Conservation (phyloP, 1,140 invertebrate species). For the Ceratoteleas bidentatus region DNA sequence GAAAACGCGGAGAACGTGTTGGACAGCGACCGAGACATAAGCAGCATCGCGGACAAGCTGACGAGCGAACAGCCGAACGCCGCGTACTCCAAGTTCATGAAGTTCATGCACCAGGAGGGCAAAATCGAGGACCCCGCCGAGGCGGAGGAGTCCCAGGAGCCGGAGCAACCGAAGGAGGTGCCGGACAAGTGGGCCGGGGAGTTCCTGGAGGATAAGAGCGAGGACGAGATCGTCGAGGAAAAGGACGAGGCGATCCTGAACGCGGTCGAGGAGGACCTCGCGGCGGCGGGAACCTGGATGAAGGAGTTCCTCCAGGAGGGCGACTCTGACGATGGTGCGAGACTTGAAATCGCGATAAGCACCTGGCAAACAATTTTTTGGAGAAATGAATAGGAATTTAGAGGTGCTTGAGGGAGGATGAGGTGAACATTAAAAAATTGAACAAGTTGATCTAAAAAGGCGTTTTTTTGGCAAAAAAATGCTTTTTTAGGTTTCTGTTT, state of each 20-base stretch:
- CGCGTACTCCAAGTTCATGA: slow-evolving; percentile 91
- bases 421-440: no score
- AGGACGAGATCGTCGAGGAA: slow-evolving; percentile 63
- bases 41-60: slow-evolving; percentile 78
- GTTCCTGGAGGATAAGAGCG: slow-evolving; percentile 69
- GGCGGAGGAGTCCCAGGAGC: not conserved
- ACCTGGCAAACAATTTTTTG: no score
- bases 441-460: no score
- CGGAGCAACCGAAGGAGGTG: slow-evolving; percentile 71
- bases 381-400: no score
- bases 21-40: slow-evolving; percentile 37
- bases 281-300: slow-evolving; percentile 72
- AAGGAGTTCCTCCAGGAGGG: slow-evolving; percentile 67
- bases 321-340: no score
- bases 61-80: slow-evolving; percentile 86
- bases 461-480: no score
- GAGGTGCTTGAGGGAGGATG: no score
- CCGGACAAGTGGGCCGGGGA: slow-evolving; percentile 80
- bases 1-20: slow-evolving; percentile 78
- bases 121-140: slow-evolving; percentile 81
- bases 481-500: no score
- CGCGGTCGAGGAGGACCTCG: slow-evolving; percentile 70
- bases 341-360: no score
- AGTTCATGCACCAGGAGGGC: slow-evolving; percentile 90
- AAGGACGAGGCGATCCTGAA: slow-evolving; percentile 69